Evolutionary conservation across 2,113 vertebrate genomes (phyloP).

Genomic region (Sebastes schlegelii): DNA sequence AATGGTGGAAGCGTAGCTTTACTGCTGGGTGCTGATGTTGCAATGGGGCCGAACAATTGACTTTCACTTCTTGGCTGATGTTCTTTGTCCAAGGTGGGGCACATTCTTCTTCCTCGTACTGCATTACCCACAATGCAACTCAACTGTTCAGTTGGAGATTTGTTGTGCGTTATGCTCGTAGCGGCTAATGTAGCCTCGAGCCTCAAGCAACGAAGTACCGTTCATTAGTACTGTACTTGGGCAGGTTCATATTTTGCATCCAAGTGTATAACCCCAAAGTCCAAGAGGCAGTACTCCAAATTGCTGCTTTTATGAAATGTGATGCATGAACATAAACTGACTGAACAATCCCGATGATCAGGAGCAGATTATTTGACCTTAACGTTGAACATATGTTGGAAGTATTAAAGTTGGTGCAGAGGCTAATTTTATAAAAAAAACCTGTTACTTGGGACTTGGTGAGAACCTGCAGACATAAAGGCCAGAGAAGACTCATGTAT

Average conservation of each 20-base stretch:
- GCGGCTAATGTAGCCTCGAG: no score
- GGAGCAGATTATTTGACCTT: neutral
- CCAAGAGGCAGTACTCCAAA: neutral
- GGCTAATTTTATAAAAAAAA: neutral
- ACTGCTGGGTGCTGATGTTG: no score
- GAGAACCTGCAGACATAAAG: neutral
- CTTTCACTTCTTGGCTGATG: no score
- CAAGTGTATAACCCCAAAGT: neutral
- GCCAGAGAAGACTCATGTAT: neutral
- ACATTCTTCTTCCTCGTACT: neutral
- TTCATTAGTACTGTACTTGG: no score
- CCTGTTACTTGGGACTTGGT: neutral
- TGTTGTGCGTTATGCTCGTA: neutral
- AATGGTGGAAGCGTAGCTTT: no score
- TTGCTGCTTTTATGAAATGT: neutral
- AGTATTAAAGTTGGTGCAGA: neutral
- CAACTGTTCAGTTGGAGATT: neutral
- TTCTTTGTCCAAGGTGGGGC: no score
- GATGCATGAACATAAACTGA: neutral
- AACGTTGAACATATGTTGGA: neutral
- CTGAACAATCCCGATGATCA: neutral
- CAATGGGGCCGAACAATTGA: no score
- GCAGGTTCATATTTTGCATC: neutral
- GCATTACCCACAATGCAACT: conserved; percentile 2
- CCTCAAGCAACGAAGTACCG: neutral